Percentiles rank a stretch among this genome's conserved stretches.
phyloP scores from a whole-genome alignment of 2,797 vertebrate genomes.

The Myotis planiceps region DNA sequence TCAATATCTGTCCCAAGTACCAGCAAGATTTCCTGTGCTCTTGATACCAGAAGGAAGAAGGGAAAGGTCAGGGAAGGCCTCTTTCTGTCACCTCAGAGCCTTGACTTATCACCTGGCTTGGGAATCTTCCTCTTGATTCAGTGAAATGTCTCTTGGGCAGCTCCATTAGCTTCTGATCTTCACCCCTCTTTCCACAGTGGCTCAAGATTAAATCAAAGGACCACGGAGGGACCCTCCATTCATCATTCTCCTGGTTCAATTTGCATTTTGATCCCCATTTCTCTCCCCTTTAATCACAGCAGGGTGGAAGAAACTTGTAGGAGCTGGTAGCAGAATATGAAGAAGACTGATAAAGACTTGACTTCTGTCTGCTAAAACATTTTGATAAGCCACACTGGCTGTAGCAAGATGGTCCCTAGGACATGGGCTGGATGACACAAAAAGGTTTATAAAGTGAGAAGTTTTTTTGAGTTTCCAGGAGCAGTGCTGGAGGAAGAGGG shows the following conservation, averaged over 20 bases:
- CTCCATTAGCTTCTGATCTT: background rate
- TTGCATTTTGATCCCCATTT: background rate
- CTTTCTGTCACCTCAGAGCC: background rate
- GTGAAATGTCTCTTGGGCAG: background rate
- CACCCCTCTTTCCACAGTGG: background rate
- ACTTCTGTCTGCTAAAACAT: constrained; percentile 14
- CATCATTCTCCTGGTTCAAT: background rate
- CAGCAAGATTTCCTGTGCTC: background rate
- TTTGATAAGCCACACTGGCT: background rate
- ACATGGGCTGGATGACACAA: background rate
- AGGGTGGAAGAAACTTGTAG: background rate
- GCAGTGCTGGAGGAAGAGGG: background rate
- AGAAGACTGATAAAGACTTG: background rate
- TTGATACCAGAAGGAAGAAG: background rate
- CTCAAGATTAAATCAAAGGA: background rate
- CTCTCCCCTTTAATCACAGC: background rate
- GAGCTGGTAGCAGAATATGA: background rate
- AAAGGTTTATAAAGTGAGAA: background rate
- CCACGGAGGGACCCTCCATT: background rate
- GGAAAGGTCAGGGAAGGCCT: background rate
- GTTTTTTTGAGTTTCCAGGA: background rate
- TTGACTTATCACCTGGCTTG: background rate
- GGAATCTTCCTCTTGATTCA: background rate
- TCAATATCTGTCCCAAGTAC: background rate
- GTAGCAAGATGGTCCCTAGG: background rate